phyloP scores from a whole-genome alignment of 2,888 invertebrate species.

The Geophilus truncorum region DNA sequence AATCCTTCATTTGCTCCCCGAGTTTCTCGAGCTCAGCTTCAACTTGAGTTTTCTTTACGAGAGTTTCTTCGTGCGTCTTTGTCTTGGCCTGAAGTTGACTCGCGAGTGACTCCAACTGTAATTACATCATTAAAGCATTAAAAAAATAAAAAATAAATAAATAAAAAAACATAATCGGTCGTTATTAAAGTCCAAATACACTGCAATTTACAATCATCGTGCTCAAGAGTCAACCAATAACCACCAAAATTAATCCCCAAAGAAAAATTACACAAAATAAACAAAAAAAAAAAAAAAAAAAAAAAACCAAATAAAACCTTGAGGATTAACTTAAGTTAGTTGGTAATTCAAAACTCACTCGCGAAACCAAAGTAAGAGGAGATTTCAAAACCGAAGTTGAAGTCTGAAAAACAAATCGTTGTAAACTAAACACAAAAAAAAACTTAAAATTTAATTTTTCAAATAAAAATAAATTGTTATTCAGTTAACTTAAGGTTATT shows the following conservation, averaged over 20 bases:
- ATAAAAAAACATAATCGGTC: background rate
- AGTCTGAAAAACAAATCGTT: background rate
- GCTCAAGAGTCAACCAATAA: background rate
- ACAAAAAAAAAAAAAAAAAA: background rate
- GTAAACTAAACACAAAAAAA: background rate
- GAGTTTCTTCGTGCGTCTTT: constrained; percentile 38
- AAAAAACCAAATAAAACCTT: background rate
- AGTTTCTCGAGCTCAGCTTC: constrained; percentile 70
- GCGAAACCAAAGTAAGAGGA: background rate
- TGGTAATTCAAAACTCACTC: background rate
- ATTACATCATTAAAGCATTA: background rate
- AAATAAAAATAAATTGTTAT: background rate
- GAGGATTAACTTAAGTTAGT: background rate
- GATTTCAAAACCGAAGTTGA: background rate
- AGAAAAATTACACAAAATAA: too few relatives aligned
- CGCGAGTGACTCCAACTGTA: constrained; percentile 35
- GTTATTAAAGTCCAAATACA: too few relatives aligned
- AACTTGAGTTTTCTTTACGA: constrained; percentile 57
- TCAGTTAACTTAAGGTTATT: background rate
- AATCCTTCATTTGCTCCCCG: constrained; percentile 65
- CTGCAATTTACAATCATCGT: too few relatives aligned
- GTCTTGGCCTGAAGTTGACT: constrained; percentile 32
- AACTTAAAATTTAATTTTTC: background rate
- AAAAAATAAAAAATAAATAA: background rate
- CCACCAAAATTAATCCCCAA: too few relatives aligned